Conservation (phyloP, 1,140 invertebrate species). For the Pollicipes pollicipes region DNA sequence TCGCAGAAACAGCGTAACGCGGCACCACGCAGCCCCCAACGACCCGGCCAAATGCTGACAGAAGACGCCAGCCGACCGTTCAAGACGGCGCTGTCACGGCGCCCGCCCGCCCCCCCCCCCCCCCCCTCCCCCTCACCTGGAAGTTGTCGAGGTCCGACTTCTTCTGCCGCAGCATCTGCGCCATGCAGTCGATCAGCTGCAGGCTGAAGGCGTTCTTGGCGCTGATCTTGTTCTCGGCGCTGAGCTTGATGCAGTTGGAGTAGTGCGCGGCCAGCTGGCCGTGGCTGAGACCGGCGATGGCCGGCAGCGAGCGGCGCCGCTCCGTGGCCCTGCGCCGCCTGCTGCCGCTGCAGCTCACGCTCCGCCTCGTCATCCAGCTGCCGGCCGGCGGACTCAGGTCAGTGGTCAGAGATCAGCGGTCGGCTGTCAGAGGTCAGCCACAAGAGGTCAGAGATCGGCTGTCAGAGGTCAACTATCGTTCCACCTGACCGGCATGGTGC, state of each 20-base stretch:
- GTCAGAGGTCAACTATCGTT: no score
- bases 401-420: no score
- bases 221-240: slow-evolving; percentile 59
- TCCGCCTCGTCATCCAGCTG: background rate
- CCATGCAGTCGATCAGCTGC: slow-evolving; percentile 63
- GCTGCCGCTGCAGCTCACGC: background rate
- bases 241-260: slow-evolving; percentile 44
- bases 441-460: no score
- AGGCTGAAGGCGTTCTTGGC: slow-evolving; percentile 66
- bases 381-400: background rate
- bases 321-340: background rate
- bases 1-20: no score
- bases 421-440: no score
- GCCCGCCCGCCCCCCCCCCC: no score
- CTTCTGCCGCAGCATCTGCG: slow-evolving; percentile 45
- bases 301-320: background rate
- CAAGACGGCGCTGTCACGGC: no score
- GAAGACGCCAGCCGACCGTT: no score
- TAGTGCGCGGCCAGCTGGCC: slow-evolving; percentile 42
- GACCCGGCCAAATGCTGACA: no score
- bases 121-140: slow-evolving; percentile 25
- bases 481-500: no score
- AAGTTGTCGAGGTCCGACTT: slow-evolving; percentile 45
- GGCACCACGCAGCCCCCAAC: no score
- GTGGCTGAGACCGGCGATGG: slow-evolving; percentile 24